Evolutionary conservation across 2,113 vertebrate species (phyloP), one percentile per base, ranked within the genome.

Genomic region (Pelecanus crispus): DNA sequence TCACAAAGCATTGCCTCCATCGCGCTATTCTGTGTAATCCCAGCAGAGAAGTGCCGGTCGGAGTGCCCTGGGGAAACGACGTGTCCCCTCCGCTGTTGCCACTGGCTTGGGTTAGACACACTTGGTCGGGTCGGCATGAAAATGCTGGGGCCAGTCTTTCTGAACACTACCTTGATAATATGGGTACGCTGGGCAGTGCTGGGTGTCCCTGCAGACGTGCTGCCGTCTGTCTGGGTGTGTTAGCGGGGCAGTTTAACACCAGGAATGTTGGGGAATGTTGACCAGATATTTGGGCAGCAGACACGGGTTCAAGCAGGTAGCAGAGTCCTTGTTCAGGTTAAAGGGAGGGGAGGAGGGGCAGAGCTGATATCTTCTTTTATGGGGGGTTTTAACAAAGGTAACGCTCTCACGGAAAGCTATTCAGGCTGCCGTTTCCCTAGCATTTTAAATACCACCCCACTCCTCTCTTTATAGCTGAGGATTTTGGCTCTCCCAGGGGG

Each of bases 381-480:
- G 34, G 36, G 28, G 15, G 9, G 15, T 1, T 47, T 92, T 93
- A 89, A 77, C 47, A 67, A 86, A 79, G 66, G 29, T 62, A 66
- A 40, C 0, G 3, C 21, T n/a, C 63, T 85, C 0, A 0, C 0
- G 1, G 87, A 91, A 66, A 50, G 66, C 81, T 97, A 52, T 89
- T 79, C 86, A 91, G 58, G 45, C 89, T 87, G 84, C 81, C 3
- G 4, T 90, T 94, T 90, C 92, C 84, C 67, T 50, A 71, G 85
- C 86, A 91, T 94, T 92, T 94, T 71, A 82, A 95, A 87, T 77
- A 82, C 28, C 50, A 80, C 74, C 55, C 58, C 42, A 44, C n/a
- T 95, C 78, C 62, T 90, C 87, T 97, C 89, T 74, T 95, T 92
- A 90, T 61, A 94, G 74, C 74, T 91, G 86, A 65, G 44, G 66